Evolutionary conservation across 2,797 vertebrate genomes (phyloP).

Genomic region (Knipowitschia caucasica): DNA sequence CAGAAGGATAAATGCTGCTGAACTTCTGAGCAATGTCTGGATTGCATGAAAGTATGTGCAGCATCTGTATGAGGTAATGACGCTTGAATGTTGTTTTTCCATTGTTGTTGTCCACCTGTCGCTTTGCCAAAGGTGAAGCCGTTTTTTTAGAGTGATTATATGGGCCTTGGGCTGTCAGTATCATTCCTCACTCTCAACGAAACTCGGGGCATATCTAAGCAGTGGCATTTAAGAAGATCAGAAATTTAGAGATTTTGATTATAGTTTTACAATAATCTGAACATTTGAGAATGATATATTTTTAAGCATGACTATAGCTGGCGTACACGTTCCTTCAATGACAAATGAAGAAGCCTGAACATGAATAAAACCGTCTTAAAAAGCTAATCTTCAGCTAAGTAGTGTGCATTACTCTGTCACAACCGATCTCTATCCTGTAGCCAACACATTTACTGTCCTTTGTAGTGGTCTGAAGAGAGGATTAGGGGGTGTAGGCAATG

Average conservation of each 20-base stretch:
- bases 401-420: conserved; percentile 40
- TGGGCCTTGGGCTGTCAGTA: too few species aligned
- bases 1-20: conserved; percentile 6
- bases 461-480: conserved; percentile 34
- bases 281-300: too few species aligned
- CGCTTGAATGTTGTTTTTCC: conserved; percentile 3
- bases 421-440: conserved; percentile 38
- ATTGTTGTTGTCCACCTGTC: conserved; percentile 36
- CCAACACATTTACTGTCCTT: conserved; percentile 38
- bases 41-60: conserved; percentile 17
- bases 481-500: conserved; percentile 20
- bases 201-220: too few species aligned
- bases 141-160: too few species aligned
- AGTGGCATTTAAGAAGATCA: too few species aligned
- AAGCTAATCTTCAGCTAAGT: not conserved
- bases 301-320: too few species aligned
- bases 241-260: too few species aligned
- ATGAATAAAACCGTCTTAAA: too few species aligned
- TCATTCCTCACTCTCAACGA: too few species aligned
- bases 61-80: conserved; percentile 20
- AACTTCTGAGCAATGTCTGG: conserved; percentile 44
- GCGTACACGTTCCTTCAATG: too few species aligned
- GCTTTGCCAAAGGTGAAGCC: not conserved
- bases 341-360: too few species aligned
- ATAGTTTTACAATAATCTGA: too few species aligned